These are phyloP conservation scores for Syrista parreyssii DNA, from an alignment of 2,888 invertebrate genomes.

Conservation along the genomic window DNA sequence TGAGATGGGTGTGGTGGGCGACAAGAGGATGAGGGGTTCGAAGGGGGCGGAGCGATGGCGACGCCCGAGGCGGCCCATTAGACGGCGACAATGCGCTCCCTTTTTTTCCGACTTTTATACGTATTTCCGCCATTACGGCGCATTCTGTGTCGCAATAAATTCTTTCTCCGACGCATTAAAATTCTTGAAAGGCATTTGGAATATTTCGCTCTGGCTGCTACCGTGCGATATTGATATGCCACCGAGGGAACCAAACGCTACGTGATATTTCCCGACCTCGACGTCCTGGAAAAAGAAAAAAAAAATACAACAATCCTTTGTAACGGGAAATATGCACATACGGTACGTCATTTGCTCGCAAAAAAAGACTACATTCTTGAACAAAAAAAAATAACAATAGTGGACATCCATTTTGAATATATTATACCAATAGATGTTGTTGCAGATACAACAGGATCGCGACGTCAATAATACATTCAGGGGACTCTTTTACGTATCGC, in stretches of 20 bases:
- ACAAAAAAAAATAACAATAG: background rate
- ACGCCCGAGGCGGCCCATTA: conserved; percentile 56
- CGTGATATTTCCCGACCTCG: conserved; percentile 11
- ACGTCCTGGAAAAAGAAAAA: background rate
- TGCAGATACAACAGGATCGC: background rate
- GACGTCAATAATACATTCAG: background rate
- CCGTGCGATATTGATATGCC: conserved; percentile 49
- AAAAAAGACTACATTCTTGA: background rate
- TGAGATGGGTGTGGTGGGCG: background rate
- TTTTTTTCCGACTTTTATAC: conserved; percentile 59
- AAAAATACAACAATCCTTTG: background rate
- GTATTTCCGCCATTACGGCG: conserved; percentile 61
- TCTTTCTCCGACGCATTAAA: conserved; percentile 59
- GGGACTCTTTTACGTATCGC: background rate
- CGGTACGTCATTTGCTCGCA: background rate
- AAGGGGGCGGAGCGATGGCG: conserved; percentile 8
- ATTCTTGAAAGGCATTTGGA: conserved; percentile 59
- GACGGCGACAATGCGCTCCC: conserved; percentile 60
- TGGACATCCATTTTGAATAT: background rate
- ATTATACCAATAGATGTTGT: background rate
- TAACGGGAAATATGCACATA: background rate
- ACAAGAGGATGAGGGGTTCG: background rate
- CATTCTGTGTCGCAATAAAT: conserved; percentile 61
- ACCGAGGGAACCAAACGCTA: conserved; percentile 39
- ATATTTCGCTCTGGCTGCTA: conserved; percentile 41